Conservation (phyloP, 1,140 invertebrate species). For the Drosophila simulans region DNA sequence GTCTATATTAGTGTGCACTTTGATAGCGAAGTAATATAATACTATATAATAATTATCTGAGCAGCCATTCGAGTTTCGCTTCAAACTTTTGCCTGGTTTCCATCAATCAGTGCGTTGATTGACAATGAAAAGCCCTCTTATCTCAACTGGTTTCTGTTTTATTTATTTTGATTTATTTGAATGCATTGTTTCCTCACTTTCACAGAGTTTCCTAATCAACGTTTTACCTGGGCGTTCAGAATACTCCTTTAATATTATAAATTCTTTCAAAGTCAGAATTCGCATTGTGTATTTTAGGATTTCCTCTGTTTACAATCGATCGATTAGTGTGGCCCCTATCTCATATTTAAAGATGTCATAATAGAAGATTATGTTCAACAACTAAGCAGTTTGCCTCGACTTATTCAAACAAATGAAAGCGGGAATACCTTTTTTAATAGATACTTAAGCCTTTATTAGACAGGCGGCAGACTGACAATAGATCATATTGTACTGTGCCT, state of each 20-base stretch:
- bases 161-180: conserved; percentile 1
- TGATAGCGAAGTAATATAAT: conserved; percentile 33
- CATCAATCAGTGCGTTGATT: conserved; percentile 21
- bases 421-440: not conserved
- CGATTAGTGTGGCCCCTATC: not conserved
- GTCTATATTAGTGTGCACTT: not conserved
- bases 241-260: not conserved
- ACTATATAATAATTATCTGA: conserved; percentile 13
- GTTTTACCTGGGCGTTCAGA: not conserved
- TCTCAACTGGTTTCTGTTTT: not conserved
- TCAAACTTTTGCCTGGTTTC: conserved; percentile 9
- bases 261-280: too few species aligned
- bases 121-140: conserved; percentile 32
- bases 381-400: not conserved
- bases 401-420: not conserved
- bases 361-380: not conserved
- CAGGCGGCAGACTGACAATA: conserved; percentile 6
- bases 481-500: conserved; percentile 12
- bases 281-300: not conserved
- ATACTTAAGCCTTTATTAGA: conserved; percentile 31
- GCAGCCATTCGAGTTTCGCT: not conserved
- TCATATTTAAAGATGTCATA: conserved; percentile 7
- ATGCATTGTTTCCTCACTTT: not conserved
- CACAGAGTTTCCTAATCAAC: not conserved
- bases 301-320: not conserved